Conservation (phyloP, 1,140 invertebrate genomes). For the Drosophila subobscura region DNA sequence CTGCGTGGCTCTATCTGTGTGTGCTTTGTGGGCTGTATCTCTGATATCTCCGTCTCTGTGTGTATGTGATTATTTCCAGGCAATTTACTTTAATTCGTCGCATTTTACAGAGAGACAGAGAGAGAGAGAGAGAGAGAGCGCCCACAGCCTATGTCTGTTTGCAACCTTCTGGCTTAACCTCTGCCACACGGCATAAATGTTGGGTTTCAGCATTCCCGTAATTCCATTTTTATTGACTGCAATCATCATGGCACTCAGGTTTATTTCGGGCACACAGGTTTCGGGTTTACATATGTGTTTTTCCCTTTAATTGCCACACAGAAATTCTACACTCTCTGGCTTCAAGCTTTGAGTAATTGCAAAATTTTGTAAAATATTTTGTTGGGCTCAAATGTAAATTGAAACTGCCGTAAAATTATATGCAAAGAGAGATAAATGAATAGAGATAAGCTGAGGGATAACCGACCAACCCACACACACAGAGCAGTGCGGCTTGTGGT, state of each 20-base stretch:
- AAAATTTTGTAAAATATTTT: slow-evolving; percentile 62
- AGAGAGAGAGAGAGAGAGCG: not conserved
- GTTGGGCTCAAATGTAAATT: slow-evolving; percentile 40
- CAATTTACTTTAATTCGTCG: slow-evolving; percentile 80
- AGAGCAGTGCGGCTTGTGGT: slow-evolving; percentile 14
- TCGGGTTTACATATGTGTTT: slow-evolving; percentile 6
- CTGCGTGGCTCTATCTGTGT: not conserved
- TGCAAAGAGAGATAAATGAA: slow-evolving; percentile 16
- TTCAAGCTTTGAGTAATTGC: slow-evolving; percentile 48
- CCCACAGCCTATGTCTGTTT: slow-evolving; percentile 48
- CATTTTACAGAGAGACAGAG: slow-evolving; percentile 58
- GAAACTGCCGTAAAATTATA: slow-evolving; percentile 39
- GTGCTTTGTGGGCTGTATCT: slow-evolving; percentile 10
- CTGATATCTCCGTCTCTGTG: not conserved
- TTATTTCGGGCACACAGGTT: too few species aligned
- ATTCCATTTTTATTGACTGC: slow-evolving; percentile 70
- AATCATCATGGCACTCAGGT: slow-evolving; percentile 52
- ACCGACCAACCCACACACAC: not conserved
- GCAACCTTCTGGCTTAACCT: slow-evolving; percentile 41
- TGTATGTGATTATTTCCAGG: slow-evolving; percentile 70
- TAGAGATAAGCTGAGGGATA: slow-evolving; percentile 11
- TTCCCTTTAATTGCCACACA: slow-evolving; percentile 7
- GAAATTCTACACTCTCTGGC: not conserved
- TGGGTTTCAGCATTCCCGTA: slow-evolving; percentile 32
- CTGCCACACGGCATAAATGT: slow-evolving; percentile 22